Conservation (phyloP, 2,113 vertebrate species). For the Falcunculus frontatus region DNA sequence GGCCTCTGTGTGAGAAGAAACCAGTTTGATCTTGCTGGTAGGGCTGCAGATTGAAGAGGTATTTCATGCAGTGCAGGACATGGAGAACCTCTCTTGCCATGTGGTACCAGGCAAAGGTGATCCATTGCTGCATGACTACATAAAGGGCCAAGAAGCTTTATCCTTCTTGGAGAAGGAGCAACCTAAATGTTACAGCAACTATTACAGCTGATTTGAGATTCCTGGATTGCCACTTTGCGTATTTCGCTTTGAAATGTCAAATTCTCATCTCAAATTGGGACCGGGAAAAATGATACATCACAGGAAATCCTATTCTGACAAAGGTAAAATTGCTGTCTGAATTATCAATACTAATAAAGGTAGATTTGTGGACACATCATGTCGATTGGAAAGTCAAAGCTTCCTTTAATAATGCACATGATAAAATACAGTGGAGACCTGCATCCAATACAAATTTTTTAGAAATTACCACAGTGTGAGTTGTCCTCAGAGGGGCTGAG, state of each 20-base stretch:
- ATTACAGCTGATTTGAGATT: neutral
- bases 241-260: neutral
- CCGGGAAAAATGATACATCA: neutral
- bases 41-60: neutral
- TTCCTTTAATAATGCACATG: neutral
- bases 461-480: neutral
- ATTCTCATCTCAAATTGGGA: neutral
- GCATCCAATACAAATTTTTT: neutral
- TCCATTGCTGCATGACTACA: neutral
- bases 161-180: neutral
- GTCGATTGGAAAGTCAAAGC: neutral
- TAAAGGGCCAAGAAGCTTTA: neutral
- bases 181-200: neutral
- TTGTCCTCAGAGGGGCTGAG: neutral
- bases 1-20: neutral
- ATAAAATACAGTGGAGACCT: neutral
- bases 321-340: neutral
- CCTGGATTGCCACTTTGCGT: neutral
- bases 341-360: neutral
- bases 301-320: neutral
- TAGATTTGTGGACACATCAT: neutral
- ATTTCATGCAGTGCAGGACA: fast-evolving
- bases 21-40: neutral
- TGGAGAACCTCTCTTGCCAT: neutral
- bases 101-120: neutral